These are phyloP conservation scores for Yponomeuta malinellus DNA, from an alignment of 2,888 invertebrate genomes.

Conservation along the genomic window DNA sequence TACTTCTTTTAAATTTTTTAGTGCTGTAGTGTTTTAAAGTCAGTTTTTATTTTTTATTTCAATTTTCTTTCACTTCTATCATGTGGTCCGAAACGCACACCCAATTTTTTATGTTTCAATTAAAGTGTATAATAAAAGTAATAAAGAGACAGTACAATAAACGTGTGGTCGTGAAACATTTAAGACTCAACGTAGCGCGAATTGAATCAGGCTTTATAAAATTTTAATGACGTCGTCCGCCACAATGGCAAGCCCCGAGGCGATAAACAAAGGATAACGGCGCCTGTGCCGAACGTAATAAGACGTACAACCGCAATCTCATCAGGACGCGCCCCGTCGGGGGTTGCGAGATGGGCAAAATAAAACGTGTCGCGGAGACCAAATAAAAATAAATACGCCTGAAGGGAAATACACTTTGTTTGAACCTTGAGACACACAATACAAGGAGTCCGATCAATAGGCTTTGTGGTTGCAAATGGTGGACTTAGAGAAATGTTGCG, in stretches of 20 bases:
- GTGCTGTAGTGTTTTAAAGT: too few species aligned
- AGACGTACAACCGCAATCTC: slow-evolving; percentile 52
- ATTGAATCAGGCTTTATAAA: slow-evolving; percentile 63
- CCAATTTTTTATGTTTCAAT: too few species aligned
- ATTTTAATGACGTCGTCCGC: slow-evolving; percentile 59
- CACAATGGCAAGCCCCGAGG: slow-evolving; percentile 44
- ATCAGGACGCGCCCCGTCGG: slow-evolving; percentile 17
- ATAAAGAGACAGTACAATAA: slow-evolving; percentile 27
- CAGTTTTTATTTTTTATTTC: too few species aligned
- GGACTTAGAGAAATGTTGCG: neutral
- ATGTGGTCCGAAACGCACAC: too few species aligned
- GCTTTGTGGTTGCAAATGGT: neutral
- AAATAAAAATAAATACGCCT: slow-evolving; percentile 11
- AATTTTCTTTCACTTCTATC: too few species aligned
- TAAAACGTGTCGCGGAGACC: slow-evolving; percentile 5
- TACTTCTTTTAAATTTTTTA: too few species aligned
- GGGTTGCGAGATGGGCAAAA: slow-evolving; percentile 6
- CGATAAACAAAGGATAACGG: slow-evolving; percentile 63
- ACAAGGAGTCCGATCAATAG: neutral
- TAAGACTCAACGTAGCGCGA: slow-evolving; percentile 40
- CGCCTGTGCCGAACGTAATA: slow-evolving; percentile 49
- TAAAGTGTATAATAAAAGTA: too few species aligned
- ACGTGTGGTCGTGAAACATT: slow-evolving; percentile 34
- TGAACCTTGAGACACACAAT: neutral
- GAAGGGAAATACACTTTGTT: slow-evolving; percentile 2